Evolutionary conservation across 2,797 vertebrate species (phyloP).

Genomic region (Sardinella longiceps): DNA sequence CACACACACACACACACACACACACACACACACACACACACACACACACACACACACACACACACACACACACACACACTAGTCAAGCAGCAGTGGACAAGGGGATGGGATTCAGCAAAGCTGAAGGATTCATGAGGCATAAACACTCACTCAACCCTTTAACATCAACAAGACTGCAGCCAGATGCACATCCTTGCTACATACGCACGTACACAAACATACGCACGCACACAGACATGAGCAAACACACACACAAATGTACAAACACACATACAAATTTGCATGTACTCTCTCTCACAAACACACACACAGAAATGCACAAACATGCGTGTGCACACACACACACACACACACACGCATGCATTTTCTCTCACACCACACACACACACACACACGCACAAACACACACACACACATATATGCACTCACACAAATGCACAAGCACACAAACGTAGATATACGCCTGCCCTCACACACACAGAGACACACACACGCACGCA

Average conservation of each 20-base stretch:
- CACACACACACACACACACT: too few relatives aligned
- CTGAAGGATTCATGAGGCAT: background rate
- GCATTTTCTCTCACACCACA: too few relatives aligned
- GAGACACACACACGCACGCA: background rate
- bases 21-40: too few relatives aligned
- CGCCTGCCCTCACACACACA: too few relatives aligned
- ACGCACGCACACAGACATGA: too few relatives aligned
- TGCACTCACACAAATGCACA: background rate
- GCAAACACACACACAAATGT: background rate
- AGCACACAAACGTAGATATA: background rate
- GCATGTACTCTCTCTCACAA: too few relatives aligned
- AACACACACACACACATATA: background rate
- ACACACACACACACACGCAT: background rate
- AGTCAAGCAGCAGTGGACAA: background rate
- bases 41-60: too few relatives aligned
- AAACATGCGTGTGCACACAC: background rate
- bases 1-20: too few relatives aligned
- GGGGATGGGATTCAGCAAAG: background rate
- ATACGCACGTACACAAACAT: background rate
- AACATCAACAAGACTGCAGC: background rate
- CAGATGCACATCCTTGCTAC: background rate
- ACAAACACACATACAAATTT: background rate
- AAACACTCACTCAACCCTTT: background rate
- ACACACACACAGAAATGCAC: background rate
- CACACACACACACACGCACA: background rate